Percentiles rank a stretch among this genome's conserved stretches.
These are phyloP conservation scores for Blennius ocellaris DNA, from an alignment of 2,113 vertebrate genomes.

Conservation along the genomic window DNA sequence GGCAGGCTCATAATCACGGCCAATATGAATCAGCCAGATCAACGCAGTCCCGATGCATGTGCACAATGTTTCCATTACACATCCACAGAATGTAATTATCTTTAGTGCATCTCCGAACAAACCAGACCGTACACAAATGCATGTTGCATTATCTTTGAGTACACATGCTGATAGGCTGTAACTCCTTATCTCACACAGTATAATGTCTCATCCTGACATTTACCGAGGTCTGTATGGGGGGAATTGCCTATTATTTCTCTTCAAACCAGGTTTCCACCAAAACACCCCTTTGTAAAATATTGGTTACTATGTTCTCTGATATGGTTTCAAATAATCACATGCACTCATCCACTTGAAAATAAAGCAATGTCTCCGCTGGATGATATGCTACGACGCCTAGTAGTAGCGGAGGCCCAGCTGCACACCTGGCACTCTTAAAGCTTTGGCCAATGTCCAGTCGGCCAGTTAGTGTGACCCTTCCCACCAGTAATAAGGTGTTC, in stretches of 20 bases:
- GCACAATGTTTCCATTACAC: constrained; percentile 28
- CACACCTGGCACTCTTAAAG: constrained; percentile 40
- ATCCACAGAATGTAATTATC: constrained; percentile 41
- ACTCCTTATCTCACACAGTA: no score
- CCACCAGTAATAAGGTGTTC: constrained; percentile 20
- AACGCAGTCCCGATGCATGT: constrained; percentile 25
- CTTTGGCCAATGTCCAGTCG: constrained; percentile 53
- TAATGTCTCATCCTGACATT: no score
- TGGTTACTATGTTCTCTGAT: not conserved
- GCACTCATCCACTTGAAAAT: not conserved
- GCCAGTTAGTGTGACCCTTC: constrained; percentile 44
- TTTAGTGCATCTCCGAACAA: constrained; percentile 17
- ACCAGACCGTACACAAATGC: not conserved
- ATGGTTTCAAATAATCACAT: not conserved
- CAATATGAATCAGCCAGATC: constrained; percentile 43
- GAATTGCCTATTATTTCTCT: not conserved
- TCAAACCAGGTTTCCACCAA: not conserved
- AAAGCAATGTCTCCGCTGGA: not conserved
- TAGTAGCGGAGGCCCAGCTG: constrained; percentile 19
- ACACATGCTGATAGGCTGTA: no score
- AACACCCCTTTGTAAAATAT: not conserved
- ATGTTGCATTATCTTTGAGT: not conserved
- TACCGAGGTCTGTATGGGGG: no score
- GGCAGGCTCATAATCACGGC: constrained; percentile 31
- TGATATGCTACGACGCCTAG: constrained; percentile 25